Evolutionary conservation across 64 coral and sea anemone species (phyloP), one percentile per base, ranked within the genome.

Genomic region (Montipora capricornis): DNA sequence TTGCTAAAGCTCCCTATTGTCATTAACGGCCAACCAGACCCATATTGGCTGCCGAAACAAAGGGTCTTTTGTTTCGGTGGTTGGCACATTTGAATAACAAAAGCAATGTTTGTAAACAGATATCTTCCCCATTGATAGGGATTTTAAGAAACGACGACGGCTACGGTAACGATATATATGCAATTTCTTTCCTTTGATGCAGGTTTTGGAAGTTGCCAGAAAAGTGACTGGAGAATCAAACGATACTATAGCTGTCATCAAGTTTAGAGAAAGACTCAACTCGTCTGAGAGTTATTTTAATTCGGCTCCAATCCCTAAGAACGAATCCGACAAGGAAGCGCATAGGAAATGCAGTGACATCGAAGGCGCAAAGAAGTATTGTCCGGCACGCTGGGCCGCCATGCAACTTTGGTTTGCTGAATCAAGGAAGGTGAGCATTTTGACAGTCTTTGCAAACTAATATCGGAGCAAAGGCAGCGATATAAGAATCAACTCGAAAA

Each of bases 341-440:
- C 66, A 93, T 45, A 79, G 14, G 15, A 61, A 55, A 85, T 96
- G 95, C 75, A 87, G 87, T 6, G 76, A 93, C 78, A 60, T 75
- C 50, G 75, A 96, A 59, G 88, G 75, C 37, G 95, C 95, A 11
- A 90, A 91, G 44, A 96, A 91, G 69, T 75, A 96, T 59, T 96
- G 95, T 50, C 95, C 95, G 15, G 82, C 44, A 49, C 87, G 95
- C 48, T 96, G 95, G 95, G 86, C 80, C 22, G 91, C 95, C 7
- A 74, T 96, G 44, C 80, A 96, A 70, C 79, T 84, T 17, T 96
- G 95, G 95, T 93, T 96, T 61, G 16, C 84, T 11, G 95, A 96
- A 79, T 67, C 95, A 4, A 93, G 82, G 75, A 96, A 96, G 95
- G 95, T 90, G 75, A 87, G 5, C 5, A 3, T 5, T 66, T 44